Evolutionary conservation across 2,113 vertebrate species (phyloP).

Genomic region (Colinus virginianus): DNA sequence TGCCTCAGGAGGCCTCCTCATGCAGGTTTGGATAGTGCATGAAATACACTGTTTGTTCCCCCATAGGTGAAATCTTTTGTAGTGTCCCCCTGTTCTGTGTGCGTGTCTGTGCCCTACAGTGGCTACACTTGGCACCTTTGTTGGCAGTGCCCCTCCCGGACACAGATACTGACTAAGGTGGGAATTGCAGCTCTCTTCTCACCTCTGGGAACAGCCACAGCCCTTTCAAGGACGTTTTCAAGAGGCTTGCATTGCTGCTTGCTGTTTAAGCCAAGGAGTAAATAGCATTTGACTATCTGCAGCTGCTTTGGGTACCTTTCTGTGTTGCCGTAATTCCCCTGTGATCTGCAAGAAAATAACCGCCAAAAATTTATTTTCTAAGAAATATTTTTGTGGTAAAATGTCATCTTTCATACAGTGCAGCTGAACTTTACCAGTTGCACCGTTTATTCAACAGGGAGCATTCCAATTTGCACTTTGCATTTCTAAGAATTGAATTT

Average conservation of each 20-base stretch:
- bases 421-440: not conserved
- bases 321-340: conserved; percentile 17
- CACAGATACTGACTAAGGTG: not conserved
- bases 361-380: not conserved
- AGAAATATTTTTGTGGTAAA: conserved; percentile 4
- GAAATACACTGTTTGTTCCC: not conserved
- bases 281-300: conserved; percentile 52
- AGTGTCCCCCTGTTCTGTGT: not conserved
- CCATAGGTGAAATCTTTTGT: not conserved
- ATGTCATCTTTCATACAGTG: not conserved
- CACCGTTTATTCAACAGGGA: not conserved
- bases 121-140: not conserved
- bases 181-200: not conserved
- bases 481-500: conserved; percentile 37
- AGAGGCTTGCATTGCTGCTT: conserved; percentile 23
- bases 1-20: not conserved
- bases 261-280: conserved; percentile 39
- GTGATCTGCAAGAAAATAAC: conserved; percentile 11
- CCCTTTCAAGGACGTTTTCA: conserved; percentile 4
- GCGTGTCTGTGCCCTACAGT: not conserved
- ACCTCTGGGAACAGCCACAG: not conserved
- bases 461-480: not conserved
- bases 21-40: not conserved
- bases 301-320: conserved; percentile 63
- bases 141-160: not conserved